phyloP scores from a whole-genome alignment of 2,888 invertebrate genomes.

The Hirtodrosophila duncani region DNA sequence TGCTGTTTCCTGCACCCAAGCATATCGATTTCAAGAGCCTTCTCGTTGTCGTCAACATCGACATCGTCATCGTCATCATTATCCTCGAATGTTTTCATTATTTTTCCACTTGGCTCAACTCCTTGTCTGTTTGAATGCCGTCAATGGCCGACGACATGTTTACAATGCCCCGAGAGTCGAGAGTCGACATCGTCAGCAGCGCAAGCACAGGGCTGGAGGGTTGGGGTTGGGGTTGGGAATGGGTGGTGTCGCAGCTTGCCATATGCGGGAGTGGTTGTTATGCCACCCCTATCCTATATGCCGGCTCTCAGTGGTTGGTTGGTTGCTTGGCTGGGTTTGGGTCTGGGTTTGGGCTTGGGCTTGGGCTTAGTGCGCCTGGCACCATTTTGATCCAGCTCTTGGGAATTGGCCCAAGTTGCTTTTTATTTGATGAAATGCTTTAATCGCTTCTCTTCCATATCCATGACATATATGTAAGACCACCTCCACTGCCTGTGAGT shows the following conservation, averaged over 20 bases:
- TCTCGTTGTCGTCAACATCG: conserved; percentile 31
- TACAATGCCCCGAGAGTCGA: conserved; percentile 40
- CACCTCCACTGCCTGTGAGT: conserved; percentile 2
- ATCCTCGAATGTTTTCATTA: conserved; percentile 76
- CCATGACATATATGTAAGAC: conserved; percentile 37
- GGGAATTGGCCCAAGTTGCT: conserved; percentile 54
- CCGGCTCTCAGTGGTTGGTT: conserved; percentile 21
- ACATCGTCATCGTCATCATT: conserved; percentile 43
- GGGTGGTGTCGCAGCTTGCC: neutral
- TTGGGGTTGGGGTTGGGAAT: conserved; percentile 7
- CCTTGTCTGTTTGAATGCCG: conserved; percentile 76
- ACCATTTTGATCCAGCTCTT: conserved; percentile 62
- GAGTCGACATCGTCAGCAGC: conserved; percentile 23
- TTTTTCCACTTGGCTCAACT: conserved; percentile 77
- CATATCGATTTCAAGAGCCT: conserved; percentile 72
- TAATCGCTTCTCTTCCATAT: conserved; percentile 40
- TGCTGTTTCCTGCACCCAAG: conserved; percentile 1
- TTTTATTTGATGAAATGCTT: conserved; percentile 56
- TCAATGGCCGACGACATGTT: conserved; percentile 63
- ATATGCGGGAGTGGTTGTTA: conserved; percentile 20
- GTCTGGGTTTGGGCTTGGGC: too few species aligned
- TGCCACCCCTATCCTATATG: too few species aligned
- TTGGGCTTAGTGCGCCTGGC: conserved; percentile 13
- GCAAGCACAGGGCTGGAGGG: conserved; percentile 2
- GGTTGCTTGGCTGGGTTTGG: conserved; percentile 27